phyloP scores from a whole-genome alignment of 2,113 vertebrate genomes.

The Garra rufa region DNA sequence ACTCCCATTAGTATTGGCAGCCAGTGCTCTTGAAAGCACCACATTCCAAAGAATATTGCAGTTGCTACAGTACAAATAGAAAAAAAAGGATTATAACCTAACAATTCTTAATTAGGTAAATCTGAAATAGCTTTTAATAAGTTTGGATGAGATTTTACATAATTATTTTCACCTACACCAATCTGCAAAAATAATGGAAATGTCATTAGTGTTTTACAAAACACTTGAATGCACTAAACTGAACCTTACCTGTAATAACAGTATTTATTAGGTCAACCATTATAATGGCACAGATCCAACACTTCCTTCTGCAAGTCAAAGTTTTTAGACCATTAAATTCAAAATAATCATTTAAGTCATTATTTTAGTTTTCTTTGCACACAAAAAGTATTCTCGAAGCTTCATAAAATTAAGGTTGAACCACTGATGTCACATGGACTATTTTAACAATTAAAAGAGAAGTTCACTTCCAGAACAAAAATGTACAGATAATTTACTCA shows the following conservation, averaged over 20 bases:
- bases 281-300: neutral
- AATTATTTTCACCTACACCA: neutral
- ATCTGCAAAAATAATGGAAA: neutral
- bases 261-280: neutral
- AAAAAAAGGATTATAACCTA: neutral
- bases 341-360: neutral
- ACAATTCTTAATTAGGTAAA: neutral
- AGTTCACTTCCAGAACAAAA: too few species aligned
- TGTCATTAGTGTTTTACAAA: too few species aligned
- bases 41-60: constrained; percentile 2
- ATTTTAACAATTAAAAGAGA: too few species aligned
- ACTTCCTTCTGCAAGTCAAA: neutral
- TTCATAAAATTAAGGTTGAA: too few species aligned
- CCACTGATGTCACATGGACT: too few species aligned
- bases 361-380: too few species aligned
- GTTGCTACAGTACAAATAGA: constrained; percentile 14
- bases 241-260: neutral
- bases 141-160: neutral
- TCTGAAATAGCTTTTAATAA: neutral
- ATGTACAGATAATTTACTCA: too few species aligned
- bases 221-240: neutral
- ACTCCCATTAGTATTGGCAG: constrained; percentile 28
- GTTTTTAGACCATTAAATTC: neutral
- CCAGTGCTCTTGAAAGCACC: neutral
- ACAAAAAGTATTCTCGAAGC: too few species aligned